These are phyloP conservation scores for Bubo scandiacus DNA, from an alignment of 2,113 vertebrate species.

Conservation along the genomic window DNA sequence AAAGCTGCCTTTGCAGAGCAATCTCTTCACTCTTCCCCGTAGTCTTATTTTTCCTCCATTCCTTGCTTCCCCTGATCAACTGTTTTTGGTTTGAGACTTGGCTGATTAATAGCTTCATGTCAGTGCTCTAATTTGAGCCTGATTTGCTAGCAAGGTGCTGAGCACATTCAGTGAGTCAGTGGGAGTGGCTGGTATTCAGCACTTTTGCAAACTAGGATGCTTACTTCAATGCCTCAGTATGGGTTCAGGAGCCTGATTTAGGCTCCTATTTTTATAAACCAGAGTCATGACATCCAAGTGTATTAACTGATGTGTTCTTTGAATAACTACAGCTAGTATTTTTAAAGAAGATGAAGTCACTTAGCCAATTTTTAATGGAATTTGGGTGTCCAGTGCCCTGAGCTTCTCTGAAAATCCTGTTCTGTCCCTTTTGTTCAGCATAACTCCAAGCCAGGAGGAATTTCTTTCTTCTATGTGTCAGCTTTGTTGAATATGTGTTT, in stretches of 20 bases:
- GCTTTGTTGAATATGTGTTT: neutral
- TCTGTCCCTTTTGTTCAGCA: neutral
- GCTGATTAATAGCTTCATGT: neutral
- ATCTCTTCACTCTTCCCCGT: neutral
- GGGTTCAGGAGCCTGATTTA: neutral
- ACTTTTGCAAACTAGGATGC: neutral
- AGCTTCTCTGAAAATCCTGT: neutral
- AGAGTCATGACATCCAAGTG: neutral
- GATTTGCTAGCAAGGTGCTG: conserved; percentile 9
- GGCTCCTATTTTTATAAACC: conserved; percentile 12
- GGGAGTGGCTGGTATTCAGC: conserved; percentile 37
- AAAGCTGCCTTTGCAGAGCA: neutral
- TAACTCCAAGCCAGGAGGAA: neutral
- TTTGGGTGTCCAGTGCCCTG: neutral
- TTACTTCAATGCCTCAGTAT: neutral
- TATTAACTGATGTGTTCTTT: neutral
- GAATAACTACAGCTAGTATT: neutral
- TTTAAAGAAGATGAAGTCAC: neutral
- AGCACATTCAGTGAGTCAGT: neutral
- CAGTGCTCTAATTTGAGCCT: neutral
- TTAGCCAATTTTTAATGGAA: neutral
- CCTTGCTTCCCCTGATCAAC: neutral
- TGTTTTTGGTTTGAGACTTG: neutral
- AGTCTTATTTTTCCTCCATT: neutral
- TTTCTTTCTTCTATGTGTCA: neutral